Conservation (phyloP, 1,140 invertebrate genomes). For the Magallana gigas region DNA sequence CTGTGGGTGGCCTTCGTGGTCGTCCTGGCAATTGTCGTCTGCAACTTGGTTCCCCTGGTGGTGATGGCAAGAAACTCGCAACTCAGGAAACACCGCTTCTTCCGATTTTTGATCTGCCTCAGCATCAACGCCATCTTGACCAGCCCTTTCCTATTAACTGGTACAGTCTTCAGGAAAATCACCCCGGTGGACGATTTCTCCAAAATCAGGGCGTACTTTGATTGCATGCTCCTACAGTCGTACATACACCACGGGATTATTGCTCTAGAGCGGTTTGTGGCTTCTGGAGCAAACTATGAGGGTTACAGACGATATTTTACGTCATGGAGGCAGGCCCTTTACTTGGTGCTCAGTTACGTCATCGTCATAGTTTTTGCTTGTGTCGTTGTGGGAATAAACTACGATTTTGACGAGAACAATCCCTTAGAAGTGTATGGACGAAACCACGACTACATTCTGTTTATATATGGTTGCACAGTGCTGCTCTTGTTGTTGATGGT, state of each 20-base stretch:
- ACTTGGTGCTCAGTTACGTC: not conserved
- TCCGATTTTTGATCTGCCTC: slow-evolving; percentile 19
- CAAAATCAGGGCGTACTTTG: not conserved
- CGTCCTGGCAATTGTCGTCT: not conserved
- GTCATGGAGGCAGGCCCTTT: not conserved
- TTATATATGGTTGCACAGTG: not conserved
- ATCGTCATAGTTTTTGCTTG: not conserved
- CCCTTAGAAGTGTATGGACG: not conserved
- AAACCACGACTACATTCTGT: not conserved
- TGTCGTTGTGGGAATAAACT: not conserved
- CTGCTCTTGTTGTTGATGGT: not conserved
- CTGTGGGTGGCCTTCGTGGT: not conserved
- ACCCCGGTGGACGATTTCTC: slow-evolving; percentile 8
- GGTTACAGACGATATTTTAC: not conserved
- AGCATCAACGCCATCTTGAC: slow-evolving; percentile 9
- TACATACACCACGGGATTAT: slow-evolving; percentile 10
- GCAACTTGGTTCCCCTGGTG: not conserved
- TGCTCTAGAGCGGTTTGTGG: not conserved
- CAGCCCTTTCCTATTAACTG: not conserved
- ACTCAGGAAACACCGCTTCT: slow-evolving; percentile 5
- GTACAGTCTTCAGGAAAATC: not conserved
- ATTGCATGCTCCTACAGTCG: not conserved
- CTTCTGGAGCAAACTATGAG: not conserved
- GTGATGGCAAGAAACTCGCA: slow-evolving; percentile 5
- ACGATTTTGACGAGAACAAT: not conserved